Conservation (phyloP, 2,797 vertebrate species). For the Malurus splendens region DNA sequence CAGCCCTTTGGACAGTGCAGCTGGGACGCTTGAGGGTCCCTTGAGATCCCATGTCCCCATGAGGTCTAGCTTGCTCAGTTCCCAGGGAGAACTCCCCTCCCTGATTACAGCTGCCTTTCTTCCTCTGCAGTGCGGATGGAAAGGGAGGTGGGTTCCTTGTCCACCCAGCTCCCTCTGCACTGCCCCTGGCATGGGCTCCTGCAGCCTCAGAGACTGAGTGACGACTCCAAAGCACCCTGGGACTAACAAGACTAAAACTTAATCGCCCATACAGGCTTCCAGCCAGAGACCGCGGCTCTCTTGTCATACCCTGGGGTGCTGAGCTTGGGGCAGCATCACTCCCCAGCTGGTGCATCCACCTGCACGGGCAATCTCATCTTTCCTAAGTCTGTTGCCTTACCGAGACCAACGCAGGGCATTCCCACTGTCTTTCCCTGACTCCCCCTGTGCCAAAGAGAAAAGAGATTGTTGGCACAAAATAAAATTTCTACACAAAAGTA, state of each 20-base stretch:
- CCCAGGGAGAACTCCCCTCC: not conserved
- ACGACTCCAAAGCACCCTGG: not conserved
- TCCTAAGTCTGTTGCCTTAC: not conserved
- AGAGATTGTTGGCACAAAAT: not conserved
- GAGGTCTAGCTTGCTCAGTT: not conserved
- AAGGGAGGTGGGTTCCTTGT: not conserved
- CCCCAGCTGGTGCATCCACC: not conserved
- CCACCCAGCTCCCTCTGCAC: not conserved
- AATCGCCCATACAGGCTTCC: accelerated
- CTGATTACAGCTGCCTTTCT: not conserved
- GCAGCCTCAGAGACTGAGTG: not conserved
- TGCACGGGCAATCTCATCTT: not conserved
- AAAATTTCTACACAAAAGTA: not conserved
- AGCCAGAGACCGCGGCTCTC: not conserved
- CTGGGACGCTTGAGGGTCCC: too few species aligned
- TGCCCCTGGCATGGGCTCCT: not conserved
- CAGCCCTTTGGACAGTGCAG: accelerated
- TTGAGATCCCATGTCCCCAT: too few species aligned
- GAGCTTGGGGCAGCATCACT: not conserved
- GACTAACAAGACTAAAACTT: not conserved
- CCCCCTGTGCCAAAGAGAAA: not conserved
- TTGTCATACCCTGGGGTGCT: not conserved
- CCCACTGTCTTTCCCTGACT: not conserved
- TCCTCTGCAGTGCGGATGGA: accelerated
- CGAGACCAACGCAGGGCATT: not conserved